Percentiles rank a stretch among this genome's conserved stretches.
These are phyloP conservation scores for Orgyia antiqua DNA, from an alignment of 2,888 invertebrate species.

Conservation along the genomic window DNA sequence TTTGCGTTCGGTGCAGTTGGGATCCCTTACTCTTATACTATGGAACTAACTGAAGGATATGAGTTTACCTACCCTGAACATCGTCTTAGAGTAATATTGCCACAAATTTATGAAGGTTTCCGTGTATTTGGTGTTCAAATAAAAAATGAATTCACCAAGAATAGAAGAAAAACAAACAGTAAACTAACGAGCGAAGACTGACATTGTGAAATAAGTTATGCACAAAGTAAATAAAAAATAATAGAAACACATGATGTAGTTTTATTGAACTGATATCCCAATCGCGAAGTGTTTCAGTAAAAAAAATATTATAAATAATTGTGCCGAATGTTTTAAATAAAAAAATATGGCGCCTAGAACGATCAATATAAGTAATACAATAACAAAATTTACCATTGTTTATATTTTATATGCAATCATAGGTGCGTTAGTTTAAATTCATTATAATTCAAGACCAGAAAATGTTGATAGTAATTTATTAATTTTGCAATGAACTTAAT, in stretches of 20 bases:
- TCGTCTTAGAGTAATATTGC: constrained; percentile 38
- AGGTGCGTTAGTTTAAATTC: no score
- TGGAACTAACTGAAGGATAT: constrained; percentile 77
- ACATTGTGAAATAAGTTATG: constrained; percentile 15
- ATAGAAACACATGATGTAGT: constrained; percentile 12
- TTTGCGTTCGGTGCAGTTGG: constrained; percentile 75
- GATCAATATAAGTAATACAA: not conserved
- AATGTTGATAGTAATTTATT: no score
- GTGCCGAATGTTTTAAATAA: not conserved
- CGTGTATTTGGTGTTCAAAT: constrained; percentile 47
- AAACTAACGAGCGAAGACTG: constrained; percentile 13
- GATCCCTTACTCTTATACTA: constrained; percentile 77
- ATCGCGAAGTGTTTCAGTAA: no score
- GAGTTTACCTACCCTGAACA: constrained; percentile 83
- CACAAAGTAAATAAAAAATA: constrained; percentile 6
- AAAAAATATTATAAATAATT: no score
- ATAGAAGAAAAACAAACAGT: constrained; percentile 3
- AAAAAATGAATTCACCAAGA: constrained; percentile 39
- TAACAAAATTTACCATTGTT: not conserved
- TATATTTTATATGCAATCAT: not conserved
- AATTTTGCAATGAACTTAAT: no score
- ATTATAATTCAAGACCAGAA: no score
- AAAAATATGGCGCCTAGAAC: not conserved
- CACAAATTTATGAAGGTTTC: constrained; percentile 62
- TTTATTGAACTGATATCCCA: constrained; percentile 17